phyloP scores from a whole-genome alignment of 2,113 vertebrate species.

The Alethe diademata region DNA sequence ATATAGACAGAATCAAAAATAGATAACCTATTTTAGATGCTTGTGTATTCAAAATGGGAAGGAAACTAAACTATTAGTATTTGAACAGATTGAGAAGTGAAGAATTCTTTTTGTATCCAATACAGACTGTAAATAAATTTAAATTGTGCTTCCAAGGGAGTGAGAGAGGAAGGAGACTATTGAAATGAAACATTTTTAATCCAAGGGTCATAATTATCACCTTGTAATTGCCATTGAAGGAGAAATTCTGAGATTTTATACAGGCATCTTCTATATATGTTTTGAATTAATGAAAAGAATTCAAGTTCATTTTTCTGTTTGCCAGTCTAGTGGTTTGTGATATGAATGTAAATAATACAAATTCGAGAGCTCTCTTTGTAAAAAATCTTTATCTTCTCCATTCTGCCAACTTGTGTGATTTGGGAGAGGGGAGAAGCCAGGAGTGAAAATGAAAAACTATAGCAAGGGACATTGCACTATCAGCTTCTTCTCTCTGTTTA shows the following conservation, averaged over 20 bases:
- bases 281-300: background rate
- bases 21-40: background rate
- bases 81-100: background rate
- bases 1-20: background rate
- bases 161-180: background rate
- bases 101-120: background rate
- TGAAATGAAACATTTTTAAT: background rate
- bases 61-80: background rate
- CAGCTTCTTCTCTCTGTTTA: background rate
- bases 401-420: background rate
- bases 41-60: background rate
- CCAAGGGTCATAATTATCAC: background rate
- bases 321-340: background rate
- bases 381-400: background rate
- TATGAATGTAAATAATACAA: background rate
- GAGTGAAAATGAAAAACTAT: background rate
- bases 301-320: background rate
- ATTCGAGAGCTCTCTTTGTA: background rate
- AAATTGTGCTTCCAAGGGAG: background rate
- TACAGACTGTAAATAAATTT: background rate
- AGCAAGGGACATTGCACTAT: background rate
- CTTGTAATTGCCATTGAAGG: background rate
- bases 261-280: background rate
- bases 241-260: background rate
- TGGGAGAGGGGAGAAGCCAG: background rate